Evolutionary conservation across 2,888 invertebrate genomes (phyloP), one percentile per base, ranked within the genome.

Genomic region (Adineta ricciae): DNA sequence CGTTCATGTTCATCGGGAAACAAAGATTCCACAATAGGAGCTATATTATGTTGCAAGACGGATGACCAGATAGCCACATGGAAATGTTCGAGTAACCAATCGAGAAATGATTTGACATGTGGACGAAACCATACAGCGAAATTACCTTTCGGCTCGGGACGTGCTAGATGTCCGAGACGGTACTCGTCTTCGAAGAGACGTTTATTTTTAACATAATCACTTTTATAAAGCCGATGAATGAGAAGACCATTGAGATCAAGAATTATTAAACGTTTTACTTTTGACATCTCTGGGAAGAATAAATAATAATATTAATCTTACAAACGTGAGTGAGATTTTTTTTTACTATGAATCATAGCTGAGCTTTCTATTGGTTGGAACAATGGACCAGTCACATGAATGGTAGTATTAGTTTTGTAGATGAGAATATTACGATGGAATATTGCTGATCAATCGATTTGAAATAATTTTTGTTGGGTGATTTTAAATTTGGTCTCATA

Each of bases 61-160:
- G 41, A 41, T 32, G 78, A 78, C 78, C 78, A 78, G 5, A 78
- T 78, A 41, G 41, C 78, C 38, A 78, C 41, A 78, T 78, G 78
- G 41, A 78, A 78, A 38, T 41, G 78, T n/a, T 78, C 41, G n/a
- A 78, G 24, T n/a, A 38, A 41, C 78, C 78, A 78, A 8, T 8
- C 1, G 24, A 78, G 8, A 41, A 78, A 78, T 41, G 24, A 0
- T 78, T 41, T 41, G 4, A 78, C 78, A 41, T 41, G 24, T 9
- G 78, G 78, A 78, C 78, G 78, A 21, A 78, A 41, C 78, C 78
- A 78, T 41, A 78, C 41, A n/a, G 78, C 78, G 41, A 78, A 78
- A 41, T 78, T 78, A 19, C 78, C 78, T 78, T 7, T 78, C 3
- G 1, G n/a, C 41, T n/a, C 38, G 1, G 78, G 41, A 32, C 32